These are phyloP conservation scores for Oreochromis mossambicus DNA, from an alignment of 2,797 vertebrate genomes.

Conservation along the genomic window DNA sequence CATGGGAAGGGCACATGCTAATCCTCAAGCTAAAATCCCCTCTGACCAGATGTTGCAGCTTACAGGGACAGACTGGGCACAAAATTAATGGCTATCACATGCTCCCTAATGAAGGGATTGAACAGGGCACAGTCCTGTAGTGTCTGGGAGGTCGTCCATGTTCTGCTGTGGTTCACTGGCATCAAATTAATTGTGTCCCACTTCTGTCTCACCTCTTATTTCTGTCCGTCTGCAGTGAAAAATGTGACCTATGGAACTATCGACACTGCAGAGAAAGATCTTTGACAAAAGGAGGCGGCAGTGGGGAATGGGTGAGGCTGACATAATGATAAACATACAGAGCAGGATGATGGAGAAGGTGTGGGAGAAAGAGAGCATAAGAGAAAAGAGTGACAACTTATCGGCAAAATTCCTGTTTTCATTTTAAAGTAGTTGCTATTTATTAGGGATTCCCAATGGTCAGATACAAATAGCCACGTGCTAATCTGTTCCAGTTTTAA, in stretches of 20 bases:
- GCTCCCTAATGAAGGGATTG: slow-evolving; percentile 47
- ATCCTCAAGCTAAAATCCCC: slow-evolving; percentile 56
- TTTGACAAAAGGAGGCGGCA: neutral
- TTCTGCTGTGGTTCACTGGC: slow-evolving; percentile 13
- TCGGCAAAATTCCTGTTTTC: neutral
- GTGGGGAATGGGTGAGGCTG: neutral
- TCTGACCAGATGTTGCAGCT: slow-evolving; percentile 65
- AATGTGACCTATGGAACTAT: slow-evolving; percentile 11
- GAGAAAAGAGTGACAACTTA: neutral
- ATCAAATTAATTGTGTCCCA: slow-evolving; percentile 35
- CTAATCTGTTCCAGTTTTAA: neutral
- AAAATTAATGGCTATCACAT: slow-evolving; percentile 49
- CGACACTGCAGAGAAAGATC: slow-evolving; percentile 12
- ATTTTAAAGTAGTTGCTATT: slow-evolving; percentile 15
- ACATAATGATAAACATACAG: neutral
- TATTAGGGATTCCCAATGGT: neutral
- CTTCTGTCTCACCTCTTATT: slow-evolving; percentile 15
- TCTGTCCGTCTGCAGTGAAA: slow-evolving; percentile 11
- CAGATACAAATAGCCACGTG: neutral
- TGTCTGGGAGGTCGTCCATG: slow-evolving; percentile 20
- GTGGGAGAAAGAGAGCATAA: neutral
- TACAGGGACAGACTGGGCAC: slow-evolving; percentile 30
- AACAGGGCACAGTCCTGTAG: neutral
- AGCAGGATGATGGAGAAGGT: neutral
- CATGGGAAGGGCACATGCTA: slow-evolving; percentile 34